Evolutionary conservation across 2,113 vertebrate genomes (phyloP), one percentile per base, ranked within the genome.

Genomic region (Neogale vison): DNA sequence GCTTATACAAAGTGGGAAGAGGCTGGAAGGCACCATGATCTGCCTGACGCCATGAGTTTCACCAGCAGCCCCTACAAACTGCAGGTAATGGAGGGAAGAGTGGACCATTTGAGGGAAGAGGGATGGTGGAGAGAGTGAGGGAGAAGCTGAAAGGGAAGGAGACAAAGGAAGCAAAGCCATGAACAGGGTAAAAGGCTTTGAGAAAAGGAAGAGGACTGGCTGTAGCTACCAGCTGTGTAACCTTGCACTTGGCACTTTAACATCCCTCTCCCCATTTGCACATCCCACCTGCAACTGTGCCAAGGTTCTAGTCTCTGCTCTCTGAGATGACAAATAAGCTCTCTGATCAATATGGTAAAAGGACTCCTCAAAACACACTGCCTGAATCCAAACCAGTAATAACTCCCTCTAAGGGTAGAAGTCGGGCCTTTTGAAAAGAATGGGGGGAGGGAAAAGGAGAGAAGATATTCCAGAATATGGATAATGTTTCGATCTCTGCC

Each of bases 71-170:
- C 63, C 63, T 45, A 59, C n/a, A 57, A 31, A 42, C 7, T 39
- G 6, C 69, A 69, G 36, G 57, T 45, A 36, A 50, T 3, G 2
- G 7, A 9, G 47, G 57, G 17, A 34, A 77, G 26, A 72, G n/a
- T 0, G 23, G 47, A 21, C n/a, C 5, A 2, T 1, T 31, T 9
- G 45, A 80, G 24, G 4, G 52, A 17, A 12, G 65, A 12, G 67
- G 21, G 15, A 18, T 34, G 47, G 39, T 10, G 6, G 45, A 6
- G 26, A 17, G 57, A 76, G 34, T 42, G 15, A 93, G 36, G 36
- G 74, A 83, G 45, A 86, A 72, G 45, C 20, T 21, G 61, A 65
- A 89, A 76, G 55, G 23, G 23, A 94, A 96, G n/a, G 29, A 77
- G 76, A 23, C 42, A 36, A 61, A 15, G 14, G 29, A 81, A 81